Base-by-base conservation (phyloP, 2,888 invertebrate genomes). In the Phragmatobia fuliginosa region DNA sequence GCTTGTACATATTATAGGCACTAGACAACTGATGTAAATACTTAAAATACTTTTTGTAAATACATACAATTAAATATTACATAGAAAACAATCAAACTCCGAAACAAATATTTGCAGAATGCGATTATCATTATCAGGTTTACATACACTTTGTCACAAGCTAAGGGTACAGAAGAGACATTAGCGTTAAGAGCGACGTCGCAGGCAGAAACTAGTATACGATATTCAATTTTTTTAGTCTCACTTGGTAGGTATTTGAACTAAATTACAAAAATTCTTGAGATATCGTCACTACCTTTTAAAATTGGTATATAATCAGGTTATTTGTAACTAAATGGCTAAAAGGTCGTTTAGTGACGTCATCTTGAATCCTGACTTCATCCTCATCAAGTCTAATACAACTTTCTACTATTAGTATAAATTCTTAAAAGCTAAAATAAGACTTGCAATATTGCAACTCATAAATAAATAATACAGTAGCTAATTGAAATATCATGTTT, bases 331-430 rank as follows among this genome's bases (percentile, higher is more conserved):
- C 62, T 67, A 74, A 74, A 77, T 74, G 67, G 74, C 68, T 21
- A 62, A 52, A 77, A 80, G 78, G 78, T 77, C 67, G 41, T 32
- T 31, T 32, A 14, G 25, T 80, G 78, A 80, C 70, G 70, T 80
- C 78, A 78, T 63, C 36, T 4, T 10, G 0, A 41, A 10, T 28
- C 56, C 25, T 52, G 5, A 33, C 7, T 33, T 38, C 38, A 11
- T 28, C 36, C 58, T 41, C 25, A 45, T 52, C 56, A 45, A 52
- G 52, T 25, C 25, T 52, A 52, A 28, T 49, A 16, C 7, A 28
- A 1, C 28, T 56, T 56, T 28, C 1, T 14, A 5, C 56, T 56
- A 18, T 7, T 56, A 28, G n/a, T 25, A 52, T 25, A 52, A 52
- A 52, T 0, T 25, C 11, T 52, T 11, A 52, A n/a, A 49, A 11